A percentile compares a stretch with the other conserved stretches of the same genome.
These are phyloP conservation scores for Platycheirus rosarum DNA, from an alignment of 2,888 invertebrate species.

Conservation along the genomic window DNA sequence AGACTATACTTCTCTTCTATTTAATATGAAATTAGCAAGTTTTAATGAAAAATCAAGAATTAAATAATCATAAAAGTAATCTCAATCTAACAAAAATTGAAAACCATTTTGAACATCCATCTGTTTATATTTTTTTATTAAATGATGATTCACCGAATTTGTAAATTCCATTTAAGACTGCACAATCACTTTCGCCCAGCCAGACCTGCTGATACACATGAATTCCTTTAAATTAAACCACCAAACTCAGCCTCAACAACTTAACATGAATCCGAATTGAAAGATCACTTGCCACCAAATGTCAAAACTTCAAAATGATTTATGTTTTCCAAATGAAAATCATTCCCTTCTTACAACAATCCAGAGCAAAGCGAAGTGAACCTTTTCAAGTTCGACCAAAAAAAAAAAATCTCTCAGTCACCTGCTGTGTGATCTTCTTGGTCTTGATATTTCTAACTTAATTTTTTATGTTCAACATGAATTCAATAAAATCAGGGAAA, in stretches of 20 bases:
- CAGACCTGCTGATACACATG: background rate
- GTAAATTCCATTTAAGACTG: background rate
- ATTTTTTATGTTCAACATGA: constrained; percentile 65
- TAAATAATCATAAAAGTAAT: no score
- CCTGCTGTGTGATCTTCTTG: constrained; percentile 67
- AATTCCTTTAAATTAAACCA: constrained; percentile 13
- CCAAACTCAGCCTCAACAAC: constrained; percentile 33
- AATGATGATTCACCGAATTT: background rate
- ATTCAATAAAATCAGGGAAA: constrained; percentile 21
- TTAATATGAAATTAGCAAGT: no score
- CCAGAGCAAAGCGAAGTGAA: constrained; percentile 56
- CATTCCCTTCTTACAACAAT: constrained; percentile 37
- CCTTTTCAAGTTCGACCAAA: constrained; percentile 13
- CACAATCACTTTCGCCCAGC: constrained; percentile 20
- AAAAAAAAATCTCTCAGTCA: constrained; percentile 38
- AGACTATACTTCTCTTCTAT: no score
- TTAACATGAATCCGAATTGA: constrained; percentile 65
- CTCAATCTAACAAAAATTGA: no score
- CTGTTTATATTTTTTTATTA: no score
- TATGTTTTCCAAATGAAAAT: constrained; percentile 54
- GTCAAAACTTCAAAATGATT: constrained; percentile 72
- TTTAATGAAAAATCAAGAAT: no score
- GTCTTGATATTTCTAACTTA: constrained; percentile 63
- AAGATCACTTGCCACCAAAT: constrained; percentile 74
- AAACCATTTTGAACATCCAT: no score